A percentile compares a stretch with the other conserved stretches of the same genome.
Evolutionary conservation across 2,113 vertebrate genomes (phyloP).

Genomic region (Engraulis encrasicolus): DNA sequence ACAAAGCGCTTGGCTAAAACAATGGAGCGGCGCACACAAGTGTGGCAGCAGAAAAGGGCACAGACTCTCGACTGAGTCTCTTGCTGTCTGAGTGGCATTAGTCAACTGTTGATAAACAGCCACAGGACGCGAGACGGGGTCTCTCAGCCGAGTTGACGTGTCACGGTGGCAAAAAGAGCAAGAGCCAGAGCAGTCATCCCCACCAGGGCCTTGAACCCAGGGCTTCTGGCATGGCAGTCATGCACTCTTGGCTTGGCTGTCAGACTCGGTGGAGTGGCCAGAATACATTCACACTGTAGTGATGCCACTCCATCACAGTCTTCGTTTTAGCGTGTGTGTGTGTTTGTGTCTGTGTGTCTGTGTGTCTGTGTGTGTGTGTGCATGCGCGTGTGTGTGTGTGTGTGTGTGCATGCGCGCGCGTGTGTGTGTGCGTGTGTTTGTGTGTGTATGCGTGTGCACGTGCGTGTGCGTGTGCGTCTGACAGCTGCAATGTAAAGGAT

Average conservation of each 20-base stretch:
- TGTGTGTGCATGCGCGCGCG: neutral
- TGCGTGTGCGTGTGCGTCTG: neutral
- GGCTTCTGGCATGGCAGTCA: no score
- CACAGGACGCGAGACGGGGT: no score
- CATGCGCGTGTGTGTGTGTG: neutral
- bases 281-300: no score
- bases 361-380: neutral
- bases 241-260: no score
- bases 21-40: constrained; percentile 51
- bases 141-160: neutral
- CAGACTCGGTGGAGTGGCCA: no score
- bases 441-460: neutral
- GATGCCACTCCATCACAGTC: neutral
- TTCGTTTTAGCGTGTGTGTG: neutral
- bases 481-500: neutral
- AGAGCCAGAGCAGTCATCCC: no score
- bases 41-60: constrained; percentile 34
- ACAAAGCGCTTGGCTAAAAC: constrained; percentile 64
- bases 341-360: neutral
- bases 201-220: no score
- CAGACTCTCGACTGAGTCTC: neutral
- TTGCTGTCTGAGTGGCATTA: neutral
- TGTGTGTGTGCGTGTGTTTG: neutral
- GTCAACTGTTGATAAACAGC: constrained; percentile 15
- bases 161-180: neutral